phyloP scores from a whole-genome alignment of 2,888 invertebrate species.

The Sialis lutaria region DNA sequence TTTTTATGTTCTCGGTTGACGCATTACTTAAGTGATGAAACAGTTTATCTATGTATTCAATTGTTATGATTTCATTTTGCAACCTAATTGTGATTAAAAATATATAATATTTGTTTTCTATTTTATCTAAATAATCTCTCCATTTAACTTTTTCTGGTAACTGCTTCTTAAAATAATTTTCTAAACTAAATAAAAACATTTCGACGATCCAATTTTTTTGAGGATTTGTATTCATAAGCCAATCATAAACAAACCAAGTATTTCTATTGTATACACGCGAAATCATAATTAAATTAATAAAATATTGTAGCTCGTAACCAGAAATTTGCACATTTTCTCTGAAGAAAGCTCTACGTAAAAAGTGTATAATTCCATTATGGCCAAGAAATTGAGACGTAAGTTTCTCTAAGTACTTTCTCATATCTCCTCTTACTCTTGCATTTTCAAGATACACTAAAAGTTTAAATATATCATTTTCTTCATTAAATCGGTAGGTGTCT shows the following conservation, averaged over 20 bases:
- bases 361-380: conserved; percentile 6
- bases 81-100: conserved; percentile 10
- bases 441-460: conserved; percentile 6
- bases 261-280: conserved; percentile 6
- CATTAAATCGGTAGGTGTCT: conserved; percentile 1
- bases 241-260: conserved; percentile 8
- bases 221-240: conserved; percentile 12
- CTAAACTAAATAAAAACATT: conserved; percentile 11
- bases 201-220: conserved; percentile 12
- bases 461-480: conserved; percentile 4
- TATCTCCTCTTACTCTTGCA: conserved; percentile 5
- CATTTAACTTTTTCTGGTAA: conserved; percentile 9
- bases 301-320: conserved; percentile 9
- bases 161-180: conserved; percentile 10
- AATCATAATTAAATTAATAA: conserved; percentile 7
- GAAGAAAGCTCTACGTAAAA: conserved; percentile 1
- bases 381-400: conserved; percentile 7
- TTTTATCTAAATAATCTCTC: conserved; percentile 10
- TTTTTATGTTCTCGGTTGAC: conserved; percentile 3
- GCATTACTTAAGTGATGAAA: conserved; percentile 10
- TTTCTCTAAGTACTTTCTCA: conserved; percentile 6
- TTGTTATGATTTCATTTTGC: conserved; percentile 1
- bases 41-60: conserved; percentile 9
- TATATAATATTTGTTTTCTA: conserved; percentile 11
- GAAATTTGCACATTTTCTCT: conserved; percentile 6